A percentile compares a stretch with the other conserved stretches of the same genome.
These are phyloP conservation scores for Trachymyrmex cornetzi DNA, from an alignment of 1,140 invertebrate species.

Conservation along the genomic window DNA sequence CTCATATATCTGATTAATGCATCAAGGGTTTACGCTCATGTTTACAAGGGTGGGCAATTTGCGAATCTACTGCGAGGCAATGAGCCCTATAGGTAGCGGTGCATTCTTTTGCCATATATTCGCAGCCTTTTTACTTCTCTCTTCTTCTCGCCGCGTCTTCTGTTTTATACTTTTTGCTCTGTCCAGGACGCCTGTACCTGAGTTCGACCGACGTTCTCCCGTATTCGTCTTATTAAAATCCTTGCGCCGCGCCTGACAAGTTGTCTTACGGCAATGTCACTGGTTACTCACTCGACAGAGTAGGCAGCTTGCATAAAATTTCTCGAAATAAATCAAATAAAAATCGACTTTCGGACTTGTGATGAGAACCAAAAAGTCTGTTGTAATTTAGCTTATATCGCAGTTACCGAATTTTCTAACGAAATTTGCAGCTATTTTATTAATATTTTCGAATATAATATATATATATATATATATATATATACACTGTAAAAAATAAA, in stretches of 20 bases:
- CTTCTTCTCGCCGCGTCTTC: background rate
- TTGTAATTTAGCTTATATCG: slow-evolving; percentile 2
- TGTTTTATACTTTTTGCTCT: slow-evolving; percentile 44
- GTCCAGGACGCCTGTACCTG: slow-evolving; percentile 29
- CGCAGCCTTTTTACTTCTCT: slow-evolving; percentile 5
- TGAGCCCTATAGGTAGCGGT: background rate
- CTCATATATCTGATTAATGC: background rate
- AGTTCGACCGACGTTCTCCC: background rate
- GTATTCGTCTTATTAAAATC: slow-evolving; percentile 66
- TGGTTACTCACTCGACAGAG: slow-evolving; percentile 37
- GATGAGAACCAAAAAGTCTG: slow-evolving; percentile 22
- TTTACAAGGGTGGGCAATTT: slow-evolving; percentile 49
- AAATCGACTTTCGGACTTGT: slow-evolving; percentile 11
- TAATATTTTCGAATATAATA: background rate
- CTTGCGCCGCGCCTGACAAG: slow-evolving; percentile 51
- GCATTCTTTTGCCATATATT: slow-evolving; percentile 33
- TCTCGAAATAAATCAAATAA: slow-evolving; percentile 52
- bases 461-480: too few species aligned
- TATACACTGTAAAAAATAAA: too few species aligned
- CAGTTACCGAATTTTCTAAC: background rate
- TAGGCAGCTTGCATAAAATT: slow-evolving; percentile 8
- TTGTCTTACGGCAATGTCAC: slow-evolving; percentile 61
- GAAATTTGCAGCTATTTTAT: background rate
- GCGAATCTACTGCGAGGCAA: slow-evolving; percentile 22
- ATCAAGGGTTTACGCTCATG: slow-evolving; percentile 38